Evolutionary conservation across 2,888 invertebrate species (phyloP).

Genomic region (Pasiphila rectangulata): DNA sequence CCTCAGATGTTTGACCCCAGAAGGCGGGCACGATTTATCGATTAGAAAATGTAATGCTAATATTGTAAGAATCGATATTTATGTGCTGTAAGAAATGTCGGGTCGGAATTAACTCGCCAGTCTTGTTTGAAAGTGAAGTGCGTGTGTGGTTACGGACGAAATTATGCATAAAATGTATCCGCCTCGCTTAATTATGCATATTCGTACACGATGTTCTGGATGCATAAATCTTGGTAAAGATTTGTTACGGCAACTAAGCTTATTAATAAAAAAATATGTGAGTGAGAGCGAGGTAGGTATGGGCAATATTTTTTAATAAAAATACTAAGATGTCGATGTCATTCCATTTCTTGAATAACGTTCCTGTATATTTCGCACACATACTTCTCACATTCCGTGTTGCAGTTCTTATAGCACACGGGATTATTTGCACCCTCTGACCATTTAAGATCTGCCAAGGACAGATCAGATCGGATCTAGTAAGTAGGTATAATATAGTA

Average conservation of each 20-base stretch:
- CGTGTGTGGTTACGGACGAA: constrained; percentile 19
- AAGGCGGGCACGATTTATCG: constrained; percentile 67
- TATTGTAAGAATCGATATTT: constrained; percentile 57
- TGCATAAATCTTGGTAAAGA: constrained; percentile 16
- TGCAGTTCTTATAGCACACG: too few relatives aligned
- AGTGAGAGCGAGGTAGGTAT: too few relatives aligned
- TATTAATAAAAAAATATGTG: background rate
- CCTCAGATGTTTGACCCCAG: constrained; percentile 61
- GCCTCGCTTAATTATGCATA: constrained; percentile 21
- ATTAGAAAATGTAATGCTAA: constrained; percentile 60
- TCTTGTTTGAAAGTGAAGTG: constrained; percentile 32
- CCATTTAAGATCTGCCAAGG: too few relatives aligned
- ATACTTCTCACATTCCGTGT: too few relatives aligned
- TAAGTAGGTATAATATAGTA: too few relatives aligned
- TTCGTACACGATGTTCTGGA: constrained; percentile 14
- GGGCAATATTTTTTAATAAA: too few relatives aligned
- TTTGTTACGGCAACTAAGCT: constrained; percentile 15
- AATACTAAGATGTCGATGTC: too few relatives aligned
- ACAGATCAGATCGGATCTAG: too few relatives aligned
- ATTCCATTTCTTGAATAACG: too few relatives aligned
- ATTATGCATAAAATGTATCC: constrained; percentile 17
- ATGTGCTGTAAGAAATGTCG: constrained; percentile 49
- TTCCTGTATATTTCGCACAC: too few relatives aligned
- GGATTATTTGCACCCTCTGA: too few relatives aligned
- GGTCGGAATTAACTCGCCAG: constrained; percentile 44